A percentile compares a stretch with the other conserved stretches of the same genome.
Evolutionary conservation across 2,797 vertebrate genomes (phyloP).

Genomic region (Sus cebifrons): DNA sequence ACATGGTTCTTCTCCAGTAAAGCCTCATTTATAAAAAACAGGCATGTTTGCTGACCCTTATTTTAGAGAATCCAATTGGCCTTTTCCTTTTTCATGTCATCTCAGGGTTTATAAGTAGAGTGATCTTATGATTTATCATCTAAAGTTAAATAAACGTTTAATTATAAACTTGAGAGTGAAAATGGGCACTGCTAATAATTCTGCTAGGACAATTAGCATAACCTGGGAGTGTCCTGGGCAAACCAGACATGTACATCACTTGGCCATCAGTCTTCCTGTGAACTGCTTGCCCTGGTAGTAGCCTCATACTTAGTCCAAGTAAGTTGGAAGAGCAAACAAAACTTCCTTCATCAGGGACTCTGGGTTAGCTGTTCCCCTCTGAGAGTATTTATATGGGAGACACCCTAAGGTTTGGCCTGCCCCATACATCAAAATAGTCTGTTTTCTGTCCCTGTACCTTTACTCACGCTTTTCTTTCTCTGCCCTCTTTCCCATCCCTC

Average conservation of each 20-base stretch:
- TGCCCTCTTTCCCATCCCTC: background rate
- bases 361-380: slow-evolving; percentile 29
- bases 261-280: background rate
- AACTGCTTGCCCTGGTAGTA: background rate
- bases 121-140: slow-evolving; percentile 25
- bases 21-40: background rate
- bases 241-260: background rate
- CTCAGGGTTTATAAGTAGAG: background rate
- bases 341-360: background rate
- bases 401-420: background rate
- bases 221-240: background rate
- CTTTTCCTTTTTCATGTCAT: background rate
- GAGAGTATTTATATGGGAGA: slow-evolving; percentile 51
- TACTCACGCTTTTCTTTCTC: slow-evolving; percentile 6
- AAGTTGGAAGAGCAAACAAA: slow-evolving; percentile 36
- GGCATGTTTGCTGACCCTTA: background rate
- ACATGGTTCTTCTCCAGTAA: background rate
- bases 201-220: background rate
- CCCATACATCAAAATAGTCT: background rate
- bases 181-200: background rate
- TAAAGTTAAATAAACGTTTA: slow-evolving; percentile 29
- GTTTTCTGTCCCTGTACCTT: slow-evolving; percentile 4
- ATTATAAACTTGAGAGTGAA: slow-evolving; percentile 40
- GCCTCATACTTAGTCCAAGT: background rate
- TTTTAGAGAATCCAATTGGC: slow-evolving; percentile 23